Base-by-base conservation (phyloP, 1,140 invertebrate genomes). In the Leptonema lineaticorne region DNA sequence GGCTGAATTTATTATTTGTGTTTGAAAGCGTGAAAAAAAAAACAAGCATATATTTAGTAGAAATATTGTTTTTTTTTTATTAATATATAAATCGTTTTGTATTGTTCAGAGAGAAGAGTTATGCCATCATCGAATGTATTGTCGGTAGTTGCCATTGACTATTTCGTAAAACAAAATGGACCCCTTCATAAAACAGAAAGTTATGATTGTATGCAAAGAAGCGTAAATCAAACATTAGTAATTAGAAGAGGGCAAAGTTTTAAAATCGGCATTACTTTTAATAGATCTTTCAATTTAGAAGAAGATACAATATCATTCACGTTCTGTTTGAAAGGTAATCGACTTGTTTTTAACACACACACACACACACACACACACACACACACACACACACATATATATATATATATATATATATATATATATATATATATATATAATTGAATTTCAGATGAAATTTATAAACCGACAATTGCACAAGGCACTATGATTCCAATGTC, bases 251-350 rank as follows among this genome's bases (percentile, higher is more conserved):
- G 94, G 0, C 91, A 94, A 78, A 81, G 87, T 16, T 96, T 97
- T 78, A 84, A 85, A 67, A 70, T 96, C 7, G 85, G 87, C 69
- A 78, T 96, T 1, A 85, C 82, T 2, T 84, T 95, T 60, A 92
- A 88, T 70, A 83, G 93, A 20, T 84, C 88, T 28, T 95, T 88
- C 75, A 85, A 91, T 74, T 82, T 85, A 7, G 81, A 83, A 9
- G 86, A 84, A 74, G 93, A 96, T 79, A 91, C 88, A 4, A 81
- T 96, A 30, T 94, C 90, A n/a, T 88, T 96, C 68, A 89, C 95
- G 18, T 93, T 95, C 74, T 89, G 88, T 9, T 85, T 94, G 6
- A 84, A 87, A 71, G 91, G 91, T 90, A 79, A 7, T 48, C 16
- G 11, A 16, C 5, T 6, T 53, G 48, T 20, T 41, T 4, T n/a